Evolutionary conservation across 2,888 invertebrate genomes (phyloP), one percentile per base, ranked within the genome.

Genomic region (Caenorhabditis sp.): DNA sequence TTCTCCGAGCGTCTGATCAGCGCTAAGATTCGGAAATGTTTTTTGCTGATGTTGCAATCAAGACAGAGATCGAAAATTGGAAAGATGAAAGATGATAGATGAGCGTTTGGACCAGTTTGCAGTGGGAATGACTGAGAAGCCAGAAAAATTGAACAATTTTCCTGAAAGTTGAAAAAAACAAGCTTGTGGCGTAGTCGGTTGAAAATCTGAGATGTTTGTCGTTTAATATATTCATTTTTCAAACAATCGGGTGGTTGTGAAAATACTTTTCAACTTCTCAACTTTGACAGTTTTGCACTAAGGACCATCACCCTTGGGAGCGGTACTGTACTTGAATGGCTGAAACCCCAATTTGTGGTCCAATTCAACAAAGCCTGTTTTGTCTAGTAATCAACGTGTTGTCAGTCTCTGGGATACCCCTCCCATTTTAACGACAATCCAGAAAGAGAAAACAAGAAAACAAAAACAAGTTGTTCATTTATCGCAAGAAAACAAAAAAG

Each of bases 381-480:
- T 51, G 54, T 14, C 66, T 35, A 68, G 66, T 22, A 51, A 68
- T 64, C 49, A 66, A 66, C 3, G 44, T 41, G 5, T 61, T 35
- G 12, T 49, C 38, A 58, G 14, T 49, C 6, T n/a, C 19, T 8
- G n/a, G 47, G 35, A 49, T 58, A 31, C 38, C 44, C 64, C 54
- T 69, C 38, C 51, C 24, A 41, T 59, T 44, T 44, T 44, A 26
- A 35, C 16, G 28, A 41, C 19, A 68, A 38, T 54, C 54, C 38
- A 68, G 56, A 69, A 70, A 51, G 44, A 41, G 63, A 54, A 51
- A 63, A 63, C 44, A 70, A 69, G 47, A 38, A 12, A 54, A 22
- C 44, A 61, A 47, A 44, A 75, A 66, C 56, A 59, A 68, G 68
- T 68, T 68, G 49, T 68, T 51, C 51, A 49, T 49, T 19, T 22